Conservation (phyloP, 2,113 vertebrate species). For the Haemorhous mexicanus region DNA sequence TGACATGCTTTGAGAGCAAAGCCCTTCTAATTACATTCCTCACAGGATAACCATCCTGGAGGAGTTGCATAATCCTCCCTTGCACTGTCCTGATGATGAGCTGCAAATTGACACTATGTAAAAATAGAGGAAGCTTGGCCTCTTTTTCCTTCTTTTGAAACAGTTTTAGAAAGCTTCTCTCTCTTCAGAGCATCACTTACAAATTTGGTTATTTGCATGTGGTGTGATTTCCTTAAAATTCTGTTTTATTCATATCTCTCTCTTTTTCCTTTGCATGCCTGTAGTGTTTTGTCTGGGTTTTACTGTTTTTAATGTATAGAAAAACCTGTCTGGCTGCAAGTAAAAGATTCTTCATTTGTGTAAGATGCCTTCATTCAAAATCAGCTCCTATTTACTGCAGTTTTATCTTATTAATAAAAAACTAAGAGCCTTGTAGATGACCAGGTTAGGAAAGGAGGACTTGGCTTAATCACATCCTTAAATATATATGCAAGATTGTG, state of each 20-base stretch:
- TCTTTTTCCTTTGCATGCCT: background rate
- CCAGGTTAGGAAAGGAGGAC: background rate
- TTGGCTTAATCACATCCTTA: background rate
- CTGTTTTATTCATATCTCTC: background rate
- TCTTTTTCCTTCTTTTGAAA: constrained; percentile 32
- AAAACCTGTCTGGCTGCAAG: background rate
- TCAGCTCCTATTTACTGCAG: background rate
- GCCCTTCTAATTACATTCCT: constrained; percentile 34
- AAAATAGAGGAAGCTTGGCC: constrained; percentile 54
- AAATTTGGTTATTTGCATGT: background rate
- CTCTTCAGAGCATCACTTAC: background rate
- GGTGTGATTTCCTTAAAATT: background rate
- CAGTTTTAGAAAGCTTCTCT: constrained; percentile 23
- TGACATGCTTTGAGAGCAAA: background rate
- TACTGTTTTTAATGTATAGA: background rate
- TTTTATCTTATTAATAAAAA: background rate
- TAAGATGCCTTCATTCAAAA: background rate
- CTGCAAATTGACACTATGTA: constrained; percentile 55
- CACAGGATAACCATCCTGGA: constrained; percentile 21
- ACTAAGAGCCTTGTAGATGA: background rate
- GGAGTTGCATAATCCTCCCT: constrained; percentile 61
- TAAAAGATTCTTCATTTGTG: background rate
- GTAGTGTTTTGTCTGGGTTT: background rate
- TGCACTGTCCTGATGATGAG: constrained; percentile 43
- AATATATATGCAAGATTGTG: background rate